Conservation (phyloP, 1,140 invertebrate species). For the Phymorhynchus buccinoides region DNA sequence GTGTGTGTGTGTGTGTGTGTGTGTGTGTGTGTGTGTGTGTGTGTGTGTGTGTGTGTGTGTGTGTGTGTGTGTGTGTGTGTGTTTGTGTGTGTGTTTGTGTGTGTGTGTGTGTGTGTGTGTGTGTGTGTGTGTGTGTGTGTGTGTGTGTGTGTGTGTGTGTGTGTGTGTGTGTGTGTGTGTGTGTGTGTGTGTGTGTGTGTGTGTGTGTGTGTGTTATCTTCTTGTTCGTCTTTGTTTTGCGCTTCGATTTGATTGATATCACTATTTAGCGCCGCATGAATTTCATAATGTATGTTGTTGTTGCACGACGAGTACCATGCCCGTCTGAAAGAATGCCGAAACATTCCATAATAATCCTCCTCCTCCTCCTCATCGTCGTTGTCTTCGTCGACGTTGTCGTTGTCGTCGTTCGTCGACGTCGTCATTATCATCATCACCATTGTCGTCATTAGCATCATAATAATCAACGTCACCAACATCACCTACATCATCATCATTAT, state of each 20-base stretch:
- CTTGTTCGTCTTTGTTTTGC: too few relatives aligned
- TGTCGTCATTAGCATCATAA: too few relatives aligned
- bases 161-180: not conserved
- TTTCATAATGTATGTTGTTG: too few relatives aligned
- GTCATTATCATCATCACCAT: not conserved
- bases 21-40: slow-evolving; percentile 10
- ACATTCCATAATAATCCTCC: too few relatives aligned
- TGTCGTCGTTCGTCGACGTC: too few relatives aligned
- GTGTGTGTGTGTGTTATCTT: not conserved
- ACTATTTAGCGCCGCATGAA: too few relatives aligned
- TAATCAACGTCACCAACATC: too few relatives aligned
- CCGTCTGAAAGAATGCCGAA: too few relatives aligned
- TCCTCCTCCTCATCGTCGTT: too few relatives aligned
- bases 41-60: slow-evolving; percentile 10
- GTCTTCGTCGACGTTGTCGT: too few relatives aligned
- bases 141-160: slow-evolving; percentile 6
- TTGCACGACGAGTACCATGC: too few relatives aligned
- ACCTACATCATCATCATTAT: not conserved
- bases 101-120: not conserved
- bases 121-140: slow-evolving; percentile 1
- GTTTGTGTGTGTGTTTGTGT: not conserved
- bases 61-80: slow-evolving; percentile 4
- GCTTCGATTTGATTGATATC: too few relatives aligned
- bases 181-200: not conserved
- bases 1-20: slow-evolving; percentile 3